Base-by-base conservation (phyloP, 2,113 vertebrate species). In the Datnioides undecimradiatus region DNA sequence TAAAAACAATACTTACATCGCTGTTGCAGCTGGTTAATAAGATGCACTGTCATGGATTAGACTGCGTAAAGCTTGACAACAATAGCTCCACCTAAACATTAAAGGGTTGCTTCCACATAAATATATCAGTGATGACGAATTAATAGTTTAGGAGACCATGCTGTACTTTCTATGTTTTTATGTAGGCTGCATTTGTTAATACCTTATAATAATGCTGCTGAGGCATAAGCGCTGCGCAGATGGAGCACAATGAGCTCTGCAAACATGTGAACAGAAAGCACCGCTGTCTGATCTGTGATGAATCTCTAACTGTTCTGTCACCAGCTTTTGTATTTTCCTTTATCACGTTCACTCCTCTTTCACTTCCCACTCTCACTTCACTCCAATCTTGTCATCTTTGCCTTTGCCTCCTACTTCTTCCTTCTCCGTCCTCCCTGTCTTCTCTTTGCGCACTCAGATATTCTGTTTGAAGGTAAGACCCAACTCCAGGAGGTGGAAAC, bases 401-500 rank as follows among this genome's bases (percentile, higher is more conserved):
- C 45, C 45, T 64, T 8, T 45, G 5, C 60, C 34, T 59, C 33
- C 45, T 34, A 14, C 63, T 65, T 14, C 64, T 23, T 46, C 48
- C 34, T 48, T 1, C 17, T 73, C 25, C 66, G 46, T 25, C 21
- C 21, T 33, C 48, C 54, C 41, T 25, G 8, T 64, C 29, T 52
- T 51, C 14, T 54, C 62, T 54, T 19, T 25, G 31, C 55, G 14
- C 41, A 34, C 13, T 73, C 6, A 14, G 8, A 55, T 34, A 51
- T 66, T 77, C 72, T 46, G 67, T 83, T 75, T 62, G 65, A 83
- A 73, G 43, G 41, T 43, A 68, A 19, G 69, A 57, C 49, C 29
- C 36, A 33, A 33, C 48, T 75, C 59, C 59, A 57, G 66, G 57
- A 76, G 41, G 62, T 58, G 76, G 49, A 79, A 69, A 74, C 27